These are phyloP conservation scores for Bombyx mori DNA, from an alignment of 1,140 invertebrate genomes.

Conservation along the genomic window ASM3026992v2 NC_085128.1:8378001-8378500, in stretches of 20 bases:
- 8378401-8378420: slow-evolving; percentile 51
- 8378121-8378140: no score
- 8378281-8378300: neutral
- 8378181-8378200: no score
- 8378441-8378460: slow-evolving; percentile 75
- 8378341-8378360: slow-evolving; percentile 61
- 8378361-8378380: slow-evolving; percentile 63
- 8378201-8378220: no score
- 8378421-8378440: slow-evolving; percentile 56
- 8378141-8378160: no score
- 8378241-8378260: no score
- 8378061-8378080: slow-evolving; percentile 1
- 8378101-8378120: no score
- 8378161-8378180: no score
- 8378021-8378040: slow-evolving; percentile 81
- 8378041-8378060: slow-evolving; percentile 84
- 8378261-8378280: no score
- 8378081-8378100: no score
- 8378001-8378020: slow-evolving; percentile 78
- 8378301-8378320: slow-evolving; percentile 48
- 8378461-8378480: slow-evolving; percentile 69
- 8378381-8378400: slow-evolving; percentile 54
- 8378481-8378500: slow-evolving; percentile 72
- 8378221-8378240: no score
- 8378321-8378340: slow-evolving; percentile 60